Evolutionary conservation across 92 coral and sea anemone genomes (phyloP), one percentile per base, ranked within the genome.

Genomic region (Zoanthus solanderi): DNA sequence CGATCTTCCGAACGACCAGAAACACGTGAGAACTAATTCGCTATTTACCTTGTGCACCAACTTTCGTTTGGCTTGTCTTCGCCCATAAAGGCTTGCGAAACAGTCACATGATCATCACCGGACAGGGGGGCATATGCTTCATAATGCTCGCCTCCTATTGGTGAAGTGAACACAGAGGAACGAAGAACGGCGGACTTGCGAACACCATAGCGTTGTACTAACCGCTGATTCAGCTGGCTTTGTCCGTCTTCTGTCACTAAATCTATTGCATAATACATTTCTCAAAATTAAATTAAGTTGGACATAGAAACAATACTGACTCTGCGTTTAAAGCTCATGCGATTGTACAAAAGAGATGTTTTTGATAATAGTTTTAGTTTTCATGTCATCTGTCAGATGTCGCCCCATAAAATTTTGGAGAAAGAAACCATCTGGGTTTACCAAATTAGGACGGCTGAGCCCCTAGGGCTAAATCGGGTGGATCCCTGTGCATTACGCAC

Each of bases 71-170:
- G 75, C 12, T 32, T 81, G 5, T 76, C 93, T 13, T 42, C 78
- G 14, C 88, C 54, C 17, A 90, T 89, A 63, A 85, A 87, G 61
- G 92, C 84, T 76, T 75, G 88, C 37, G 91, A 94, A 45, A 95
- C 79, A 11, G 32, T 32, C 12, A 75, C 60, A 42, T 92, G 96
- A 54, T 88, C 85, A 45, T 85, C 76, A 78, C 93, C 93, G 30
- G 88, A 76, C 92, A 97, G 92, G 17, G 98, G 98, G 23, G 98
- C 92, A 75, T 94, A 92, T 28, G 94, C 86, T 74, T 82, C 89
- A 68, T 93, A 95, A 67, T 93, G 99, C 50, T 97, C 98, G 71
- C 87, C 90, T 73, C 99, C 97, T 88, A 97, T 94, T 12, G 98
- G 96, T 42, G 98, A 93, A 67, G 80, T 87, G 92, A 95, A 94